Evolutionary conservation across 2,797 vertebrate species (phyloP).

Genomic region (Rhinophrynus dorsalis): DNA sequence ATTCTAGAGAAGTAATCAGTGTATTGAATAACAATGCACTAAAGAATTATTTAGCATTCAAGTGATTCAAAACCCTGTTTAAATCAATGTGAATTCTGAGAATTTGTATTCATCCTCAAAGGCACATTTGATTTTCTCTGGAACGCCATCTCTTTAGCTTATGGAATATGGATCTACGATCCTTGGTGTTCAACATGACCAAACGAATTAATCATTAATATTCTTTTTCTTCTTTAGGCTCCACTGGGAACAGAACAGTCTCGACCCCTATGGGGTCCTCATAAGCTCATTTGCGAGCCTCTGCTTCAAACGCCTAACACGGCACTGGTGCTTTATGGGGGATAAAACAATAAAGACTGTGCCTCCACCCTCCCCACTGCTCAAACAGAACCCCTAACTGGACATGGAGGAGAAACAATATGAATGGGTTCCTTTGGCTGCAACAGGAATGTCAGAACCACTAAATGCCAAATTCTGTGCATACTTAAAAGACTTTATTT

Average conservation of each 20-base stretch:
- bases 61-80: no score
- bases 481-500: background rate
- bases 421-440: background rate
- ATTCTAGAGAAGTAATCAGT: no score
- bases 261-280: slow-evolving; percentile 78
- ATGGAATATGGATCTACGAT: no score
- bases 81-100: no score
- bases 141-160: no score
- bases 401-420: background rate
- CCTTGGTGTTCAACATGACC: no score
- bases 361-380: background rate
- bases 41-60: no score
- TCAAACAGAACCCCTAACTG: background rate
- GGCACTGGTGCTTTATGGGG: slow-evolving; percentile 73
- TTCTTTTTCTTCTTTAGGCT: slow-evolving; percentile 14
- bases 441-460: slow-evolving; percentile 10
- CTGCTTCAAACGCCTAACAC: slow-evolving; percentile 70
- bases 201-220: no score
- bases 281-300: slow-evolving; percentile 61
- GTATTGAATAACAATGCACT: no score
- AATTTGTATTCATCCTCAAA: no score
- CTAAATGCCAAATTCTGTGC: background rate
- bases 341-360: slow-evolving; percentile 11
- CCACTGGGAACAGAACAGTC: slow-evolving; percentile 5
- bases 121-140: no score